Evolutionary conservation across 2,113 vertebrate genomes (phyloP), one percentile per base, ranked within the genome.

Genomic region (Halichoerus grypus): DNA sequence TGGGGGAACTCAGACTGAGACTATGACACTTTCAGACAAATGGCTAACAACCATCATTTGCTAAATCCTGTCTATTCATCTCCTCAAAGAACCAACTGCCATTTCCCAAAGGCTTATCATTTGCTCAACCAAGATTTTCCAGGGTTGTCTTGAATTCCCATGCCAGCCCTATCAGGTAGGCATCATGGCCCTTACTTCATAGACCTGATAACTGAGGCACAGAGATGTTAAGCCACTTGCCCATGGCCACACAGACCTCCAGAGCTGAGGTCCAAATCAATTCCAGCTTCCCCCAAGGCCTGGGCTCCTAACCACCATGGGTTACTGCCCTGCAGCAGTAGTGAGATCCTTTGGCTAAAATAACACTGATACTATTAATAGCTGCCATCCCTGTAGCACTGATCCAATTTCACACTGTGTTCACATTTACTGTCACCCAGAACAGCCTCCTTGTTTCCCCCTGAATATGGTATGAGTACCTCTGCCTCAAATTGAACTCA

Each of bases 341-440:
- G 18, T 53, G 53, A 92, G 19, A 80, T 81, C 88, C 39, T 39
- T 26, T 71, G 81, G 85, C 57, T 91, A 85, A 88, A 96, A 86
- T 82, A 88, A 93, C 33, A 9, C 57, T 13, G 49, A 71, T 55
- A 3, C 81, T 95, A 87, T 94, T 91, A 88, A 94, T 88, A 97
- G 28, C 46, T 53, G 24, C 9, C 21, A 22, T 53, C 26, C 5
- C 33, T 39, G 51, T 14, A 49, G 59, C 21, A 51, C 53, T 0
- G 24, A 91, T 84, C 69, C n/a, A 57, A 16, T 84, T 80, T 55
- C 85, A 51, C 61, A 24, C n/a, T 42, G n/a, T 21, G 4, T 80
- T 94, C 85, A 39, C 21, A 15, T 22, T 81, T 14, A 33, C 5
- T 6, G 8, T 55, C 85, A 42, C 85, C 83, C 95, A 96, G 42